Percentiles rank a stretch among this genome's conserved stretches.
Conservation (phyloP, 1,140 invertebrate genomes). For the Temnothorax curvispinosus region DNA sequence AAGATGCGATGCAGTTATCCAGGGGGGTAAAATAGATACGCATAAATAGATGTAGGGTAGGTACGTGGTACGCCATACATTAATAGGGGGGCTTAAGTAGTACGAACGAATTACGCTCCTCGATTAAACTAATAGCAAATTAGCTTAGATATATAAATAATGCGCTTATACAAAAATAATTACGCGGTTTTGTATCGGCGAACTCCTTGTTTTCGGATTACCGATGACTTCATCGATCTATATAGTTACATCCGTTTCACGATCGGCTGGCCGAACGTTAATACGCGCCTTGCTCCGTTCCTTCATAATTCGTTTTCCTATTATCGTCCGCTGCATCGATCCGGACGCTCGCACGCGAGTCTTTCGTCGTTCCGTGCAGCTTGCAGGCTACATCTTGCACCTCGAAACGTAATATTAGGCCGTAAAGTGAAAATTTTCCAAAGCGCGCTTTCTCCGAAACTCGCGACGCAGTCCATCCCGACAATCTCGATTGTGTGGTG, state of each 20-base stretch:
- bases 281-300: neutral
- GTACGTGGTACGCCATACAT: constrained; percentile 61
- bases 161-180: constrained; percentile 75
- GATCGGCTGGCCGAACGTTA: constrained; percentile 14
- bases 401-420: constrained; percentile 67
- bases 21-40: constrained; percentile 55
- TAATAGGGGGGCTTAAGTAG: constrained; percentile 62
- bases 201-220: constrained; percentile 18
- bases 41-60: constrained; percentile 61
- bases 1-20: constrained; percentile 69
- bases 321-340: constrained; percentile 16
- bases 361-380: neutral
- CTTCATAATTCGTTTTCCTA: constrained; percentile 56
- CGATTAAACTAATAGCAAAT: constrained; percentile 67
- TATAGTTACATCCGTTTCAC: constrained; percentile 30
- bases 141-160: constrained; percentile 70
- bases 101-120: constrained; percentile 65
- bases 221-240: constrained; percentile 36
- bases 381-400: constrained; percentile 19
- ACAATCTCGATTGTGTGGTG: neutral
- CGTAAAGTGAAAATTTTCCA: constrained; percentile 64
- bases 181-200: constrained; percentile 55
- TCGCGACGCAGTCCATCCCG: constrained; percentile 31
- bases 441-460: constrained; percentile 27
- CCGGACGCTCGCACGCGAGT: neutral